Evolutionary conservation across 2,888 invertebrate species (phyloP).

Genomic region (Melangyna quadrimaculata): DNA sequence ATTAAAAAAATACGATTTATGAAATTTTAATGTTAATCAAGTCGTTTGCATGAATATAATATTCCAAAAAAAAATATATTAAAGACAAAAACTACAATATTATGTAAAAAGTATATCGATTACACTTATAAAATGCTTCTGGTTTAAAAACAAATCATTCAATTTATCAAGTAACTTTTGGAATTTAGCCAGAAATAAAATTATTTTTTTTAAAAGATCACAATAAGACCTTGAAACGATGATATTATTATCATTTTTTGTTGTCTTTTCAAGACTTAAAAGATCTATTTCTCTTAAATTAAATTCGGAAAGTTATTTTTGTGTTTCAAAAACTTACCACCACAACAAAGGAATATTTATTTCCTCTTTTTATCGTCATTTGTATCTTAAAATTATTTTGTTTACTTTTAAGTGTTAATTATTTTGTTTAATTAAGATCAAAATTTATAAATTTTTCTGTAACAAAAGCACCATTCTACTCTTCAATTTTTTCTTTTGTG

Average conservation of each 20-base stretch:
- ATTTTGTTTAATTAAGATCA: too few relatives aligned
- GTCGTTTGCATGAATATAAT: conserved; percentile 33
- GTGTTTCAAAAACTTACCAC: neutral
- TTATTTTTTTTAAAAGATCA: conserved; percentile 48
- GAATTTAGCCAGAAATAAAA: conserved; percentile 16
- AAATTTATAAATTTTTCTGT: too few relatives aligned
- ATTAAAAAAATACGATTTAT: conserved; percentile 66
- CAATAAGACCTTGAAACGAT: conserved; percentile 43
- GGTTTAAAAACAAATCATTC: neutral
- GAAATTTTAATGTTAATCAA: neutral
- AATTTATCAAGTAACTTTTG: neutral
- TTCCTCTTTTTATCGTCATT: neutral
- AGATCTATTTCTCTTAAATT: neutral
- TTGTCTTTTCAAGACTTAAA: neutral
- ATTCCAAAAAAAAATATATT: neutral
- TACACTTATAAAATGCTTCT: neutral
- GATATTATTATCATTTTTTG: neutral
- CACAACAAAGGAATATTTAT: neutral
- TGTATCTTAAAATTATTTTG: neutral
- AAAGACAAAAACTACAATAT: neutral
- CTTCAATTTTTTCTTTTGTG: conserved; percentile 11
- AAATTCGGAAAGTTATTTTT: neutral
- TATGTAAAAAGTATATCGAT: neutral
- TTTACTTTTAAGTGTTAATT: too few relatives aligned
- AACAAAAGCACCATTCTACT: neutral